phyloP scores from a whole-genome alignment of 2,797 vertebrate genomes.

The Hybognathus amarus region DNA sequence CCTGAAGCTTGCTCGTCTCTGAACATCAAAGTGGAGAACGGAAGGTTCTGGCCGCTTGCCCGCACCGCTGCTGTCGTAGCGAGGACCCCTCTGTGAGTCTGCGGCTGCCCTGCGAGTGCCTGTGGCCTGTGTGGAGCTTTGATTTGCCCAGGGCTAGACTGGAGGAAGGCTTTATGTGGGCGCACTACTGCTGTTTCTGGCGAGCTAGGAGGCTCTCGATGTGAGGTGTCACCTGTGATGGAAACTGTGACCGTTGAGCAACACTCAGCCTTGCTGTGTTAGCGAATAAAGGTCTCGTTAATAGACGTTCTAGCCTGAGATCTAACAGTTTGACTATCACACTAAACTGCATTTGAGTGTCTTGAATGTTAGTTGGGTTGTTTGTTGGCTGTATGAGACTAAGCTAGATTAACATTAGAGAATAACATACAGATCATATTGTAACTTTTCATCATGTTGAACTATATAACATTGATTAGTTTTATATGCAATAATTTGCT shows the following conservation, averaged over 20 bases:
- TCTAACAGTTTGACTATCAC: too few species aligned
- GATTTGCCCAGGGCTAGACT: conserved; percentile 47
- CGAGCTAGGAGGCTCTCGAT: conserved; percentile 32
- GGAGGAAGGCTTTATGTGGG: conserved; percentile 53
- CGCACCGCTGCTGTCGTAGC: conserved; percentile 37
- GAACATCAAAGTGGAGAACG: conserved; percentile 53
- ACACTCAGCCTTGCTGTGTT: conserved; percentile 13
- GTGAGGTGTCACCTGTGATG: conserved; percentile 57
- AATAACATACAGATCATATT: too few species aligned
- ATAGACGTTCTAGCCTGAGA: conserved; percentile 13
- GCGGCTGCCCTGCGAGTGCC: conserved; percentile 62
- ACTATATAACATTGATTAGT: too few species aligned
- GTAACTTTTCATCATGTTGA: too few species aligned
- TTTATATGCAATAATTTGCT: too few species aligned
- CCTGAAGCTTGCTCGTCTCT: conserved; percentile 59
- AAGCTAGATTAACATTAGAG: too few species aligned
- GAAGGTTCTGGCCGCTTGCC: conserved; percentile 38
- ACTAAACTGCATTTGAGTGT: too few species aligned
- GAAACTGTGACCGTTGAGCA: conserved; percentile 41
- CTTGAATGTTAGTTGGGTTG: too few species aligned
- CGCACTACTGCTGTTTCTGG: conserved; percentile 42
- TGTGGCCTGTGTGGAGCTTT: conserved; percentile 62
- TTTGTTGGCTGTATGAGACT: too few species aligned
- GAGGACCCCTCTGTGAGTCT: conserved; percentile 49
- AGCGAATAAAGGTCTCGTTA: conserved; percentile 37